A percentile compares a stretch with the other conserved stretches of the same genome.
phyloP scores from a whole-genome alignment of 1,140 invertebrate genomes.

The Tribolium castaneum region DNA sequence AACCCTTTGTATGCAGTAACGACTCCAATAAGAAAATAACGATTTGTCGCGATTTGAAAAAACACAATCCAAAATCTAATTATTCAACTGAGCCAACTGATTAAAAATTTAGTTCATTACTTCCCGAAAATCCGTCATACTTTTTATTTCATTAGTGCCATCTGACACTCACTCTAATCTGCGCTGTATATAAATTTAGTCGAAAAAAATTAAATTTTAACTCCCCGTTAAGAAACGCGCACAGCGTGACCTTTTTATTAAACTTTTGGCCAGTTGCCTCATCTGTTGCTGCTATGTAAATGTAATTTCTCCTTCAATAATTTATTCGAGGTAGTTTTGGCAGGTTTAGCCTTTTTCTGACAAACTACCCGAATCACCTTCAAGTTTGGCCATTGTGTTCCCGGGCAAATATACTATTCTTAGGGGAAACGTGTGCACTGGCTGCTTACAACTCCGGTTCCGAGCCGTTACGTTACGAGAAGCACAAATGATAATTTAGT shows the following conservation, averaged over 20 bases:
- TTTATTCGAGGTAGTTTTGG: neutral
- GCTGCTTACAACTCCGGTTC: slow-evolving; percentile 7
- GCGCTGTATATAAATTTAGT: neutral
- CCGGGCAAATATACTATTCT: neutral
- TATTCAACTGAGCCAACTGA: neutral
- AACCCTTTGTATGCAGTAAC: neutral
- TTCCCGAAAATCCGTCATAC: neutral
- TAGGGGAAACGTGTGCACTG: neutral
- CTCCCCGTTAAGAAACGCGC: neutral
- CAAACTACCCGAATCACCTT: neutral
- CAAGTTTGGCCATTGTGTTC: neutral
- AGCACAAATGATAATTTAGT: slow-evolving; percentile 33
- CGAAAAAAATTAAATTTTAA: neutral
- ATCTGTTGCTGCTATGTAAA: neutral
- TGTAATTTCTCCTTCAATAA: neutral
- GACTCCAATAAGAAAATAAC: neutral
- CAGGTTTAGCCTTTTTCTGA: slow-evolving; percentile 20
- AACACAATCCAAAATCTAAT: too few species aligned
- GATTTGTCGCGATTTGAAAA: too few species aligned
- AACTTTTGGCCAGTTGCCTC: neutral
- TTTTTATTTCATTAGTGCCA: neutral
- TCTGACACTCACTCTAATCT: neutral
- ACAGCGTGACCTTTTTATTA: neutral
- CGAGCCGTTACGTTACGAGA: neutral
- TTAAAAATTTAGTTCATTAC: neutral